Evolutionary conservation across 2,888 invertebrate species (phyloP).

Genomic region (Tetragonisca angustula): DNA sequence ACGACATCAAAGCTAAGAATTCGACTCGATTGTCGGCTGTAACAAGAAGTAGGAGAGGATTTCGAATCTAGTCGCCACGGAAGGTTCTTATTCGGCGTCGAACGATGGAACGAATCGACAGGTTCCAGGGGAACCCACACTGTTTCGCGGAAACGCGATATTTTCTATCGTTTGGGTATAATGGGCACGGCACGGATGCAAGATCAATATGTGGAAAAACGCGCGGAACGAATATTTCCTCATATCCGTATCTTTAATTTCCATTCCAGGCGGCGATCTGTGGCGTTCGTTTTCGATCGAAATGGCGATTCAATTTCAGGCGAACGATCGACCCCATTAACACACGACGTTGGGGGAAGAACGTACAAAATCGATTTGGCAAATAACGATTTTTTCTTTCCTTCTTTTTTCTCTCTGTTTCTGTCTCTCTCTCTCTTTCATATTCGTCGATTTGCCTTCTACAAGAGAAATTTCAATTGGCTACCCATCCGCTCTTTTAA

Average conservation of each 20-base stretch:
- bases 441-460: slow-evolving; percentile 12
- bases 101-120: background rate
- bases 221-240: slow-evolving; percentile 19
- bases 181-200: background rate
- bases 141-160: background rate
- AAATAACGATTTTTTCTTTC: slow-evolving; percentile 38
- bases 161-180: slow-evolving; percentile 9
- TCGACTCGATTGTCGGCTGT: slow-evolving; percentile 14
- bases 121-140: too few relatives aligned
- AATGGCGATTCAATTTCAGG: slow-evolving; percentile 36
- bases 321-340: slow-evolving; percentile 18
- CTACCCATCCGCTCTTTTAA: slow-evolving; percentile 9
- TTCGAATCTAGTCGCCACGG: background rate
- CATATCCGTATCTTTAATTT: slow-evolving; percentile 27
- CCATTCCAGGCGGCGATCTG: background rate
- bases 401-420: too few relatives aligned
- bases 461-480: background rate
- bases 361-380: slow-evolving; percentile 24
- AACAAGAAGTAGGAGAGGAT: background rate
- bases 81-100: background rate
- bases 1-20: background rate
- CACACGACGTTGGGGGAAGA: background rate
- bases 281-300: slow-evolving; percentile 1
- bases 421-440: background rate
- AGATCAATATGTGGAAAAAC: slow-evolving; percentile 20